A percentile compares a stretch with the other conserved stretches of the same genome.
phyloP scores from a whole-genome alignment of 2,797 vertebrate species.

The Threskiornis aethiopicus region DNA sequence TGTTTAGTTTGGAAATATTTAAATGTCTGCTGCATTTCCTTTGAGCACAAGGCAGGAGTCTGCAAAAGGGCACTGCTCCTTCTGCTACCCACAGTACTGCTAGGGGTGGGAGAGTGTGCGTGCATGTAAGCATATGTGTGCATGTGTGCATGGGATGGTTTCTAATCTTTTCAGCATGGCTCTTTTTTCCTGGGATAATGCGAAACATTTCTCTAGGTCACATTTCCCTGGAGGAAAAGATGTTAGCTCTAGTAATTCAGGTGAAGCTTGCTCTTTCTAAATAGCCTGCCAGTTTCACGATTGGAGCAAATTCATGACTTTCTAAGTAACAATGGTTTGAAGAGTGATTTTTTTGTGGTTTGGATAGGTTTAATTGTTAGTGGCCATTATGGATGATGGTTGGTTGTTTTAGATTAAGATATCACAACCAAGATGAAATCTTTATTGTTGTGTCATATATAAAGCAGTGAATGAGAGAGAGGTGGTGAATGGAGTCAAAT shows the following conservation, averaged over 20 bases:
- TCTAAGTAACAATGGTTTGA: neutral
- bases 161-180: conserved; percentile 45
- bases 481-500: too few species aligned
- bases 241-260: conserved; percentile 23
- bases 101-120: neutral
- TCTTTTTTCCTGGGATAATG: neutral
- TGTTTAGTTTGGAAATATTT: conserved; percentile 79
- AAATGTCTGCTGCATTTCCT: conserved; percentile 79
- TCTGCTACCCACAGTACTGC: conserved; percentile 9
- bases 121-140: neutral
- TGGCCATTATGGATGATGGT: neutral
- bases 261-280: neutral
- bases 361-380: neutral
- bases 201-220: neutral
- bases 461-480: neutral
- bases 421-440: neutral
- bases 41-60: conserved; percentile 45
- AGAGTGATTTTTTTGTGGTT: neutral
- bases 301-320: neutral
- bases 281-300: neutral
- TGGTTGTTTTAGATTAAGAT: neutral
- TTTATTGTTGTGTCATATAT: neutral
- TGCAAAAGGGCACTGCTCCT: conserved; percentile 44
- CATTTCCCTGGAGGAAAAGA: neutral
- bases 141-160: neutral